Conservation (phyloP, 2,113 vertebrate species). For the Dendrocopos noguchii region DNA sequence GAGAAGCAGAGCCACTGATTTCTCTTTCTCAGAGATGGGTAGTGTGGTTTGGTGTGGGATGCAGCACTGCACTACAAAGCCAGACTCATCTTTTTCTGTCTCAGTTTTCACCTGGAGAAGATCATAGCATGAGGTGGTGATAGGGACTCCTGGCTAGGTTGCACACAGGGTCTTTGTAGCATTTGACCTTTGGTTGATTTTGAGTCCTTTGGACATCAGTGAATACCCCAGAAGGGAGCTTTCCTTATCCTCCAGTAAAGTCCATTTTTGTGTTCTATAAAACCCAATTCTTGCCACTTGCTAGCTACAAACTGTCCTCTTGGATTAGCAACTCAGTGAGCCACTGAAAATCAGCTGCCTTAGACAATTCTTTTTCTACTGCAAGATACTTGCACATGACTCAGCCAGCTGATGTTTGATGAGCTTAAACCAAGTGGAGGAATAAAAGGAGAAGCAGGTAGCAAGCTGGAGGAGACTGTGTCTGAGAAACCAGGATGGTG, state of each 20-base stretch:
- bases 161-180: not conserved
- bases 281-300: not conserved
- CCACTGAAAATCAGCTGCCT: not conserved
- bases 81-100: not conserved
- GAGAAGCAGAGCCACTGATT: not conserved
- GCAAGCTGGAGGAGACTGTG: not conserved
- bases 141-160: not conserved
- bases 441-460: constrained; percentile 1
- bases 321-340: not conserved
- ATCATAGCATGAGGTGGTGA: not conserved
- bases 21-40: not conserved
- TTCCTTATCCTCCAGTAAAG: not conserved
- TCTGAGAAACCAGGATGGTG: not conserved
- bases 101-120: not conserved
- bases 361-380: not conserved
- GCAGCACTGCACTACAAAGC: not conserved
- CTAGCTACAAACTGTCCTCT: not conserved
- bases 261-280: not conserved
- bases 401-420: not conserved
- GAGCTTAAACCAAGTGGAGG: not conserved
- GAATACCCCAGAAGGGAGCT: not conserved
- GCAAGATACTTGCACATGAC: not conserved
- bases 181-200: not conserved
- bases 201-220: not conserved
- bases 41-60: not conserved